Evolutionary conservation across 1,140 invertebrate genomes (phyloP).

Genomic region (Orius insidiosus): DNA sequence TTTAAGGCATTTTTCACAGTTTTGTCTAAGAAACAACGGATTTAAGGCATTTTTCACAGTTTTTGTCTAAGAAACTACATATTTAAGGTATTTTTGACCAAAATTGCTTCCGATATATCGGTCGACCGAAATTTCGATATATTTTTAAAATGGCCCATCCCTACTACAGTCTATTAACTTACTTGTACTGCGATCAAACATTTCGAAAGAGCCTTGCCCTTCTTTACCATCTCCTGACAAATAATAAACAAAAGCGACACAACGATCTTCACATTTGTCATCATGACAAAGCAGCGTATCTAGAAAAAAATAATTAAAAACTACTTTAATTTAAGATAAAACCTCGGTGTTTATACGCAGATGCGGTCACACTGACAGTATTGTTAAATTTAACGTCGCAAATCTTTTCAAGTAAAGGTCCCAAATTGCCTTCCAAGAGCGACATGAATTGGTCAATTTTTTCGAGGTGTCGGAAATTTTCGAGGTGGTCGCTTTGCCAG

Average conservation of each 20-base stretch:
- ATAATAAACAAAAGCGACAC: constrained; percentile 21
- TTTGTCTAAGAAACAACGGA: too few species aligned
- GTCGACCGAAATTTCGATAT: too few species aligned
- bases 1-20: too few species aligned
- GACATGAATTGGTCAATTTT: constrained; percentile 5
- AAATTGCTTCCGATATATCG: too few species aligned
- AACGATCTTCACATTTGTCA: constrained; percentile 20
- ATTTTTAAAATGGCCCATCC: too few species aligned
- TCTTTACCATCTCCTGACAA: constrained; percentile 16
- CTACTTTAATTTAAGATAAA: neutral
- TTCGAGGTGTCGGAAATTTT: neutral
- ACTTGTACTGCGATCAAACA: constrained; percentile 16
- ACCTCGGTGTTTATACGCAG: constrained; percentile 12
- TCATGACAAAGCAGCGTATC: constrained; percentile 22
- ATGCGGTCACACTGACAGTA: constrained; percentile 8
- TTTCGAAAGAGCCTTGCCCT: constrained; percentile 19
- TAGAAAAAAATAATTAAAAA: constrained; percentile 10
- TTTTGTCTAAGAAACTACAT: too few species aligned
- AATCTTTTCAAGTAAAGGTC: constrained; percentile 5
- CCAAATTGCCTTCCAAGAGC: constrained; percentile 2
- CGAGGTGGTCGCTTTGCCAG: constrained; percentile 7
- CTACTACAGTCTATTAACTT: too few species aligned
- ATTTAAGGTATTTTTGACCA: neutral
- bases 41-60: too few species aligned
- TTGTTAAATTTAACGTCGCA: constrained; percentile 8